phyloP scores from a whole-genome alignment of 2,888 invertebrate species.

The Gymnoscelis rufifasciata region DNA sequence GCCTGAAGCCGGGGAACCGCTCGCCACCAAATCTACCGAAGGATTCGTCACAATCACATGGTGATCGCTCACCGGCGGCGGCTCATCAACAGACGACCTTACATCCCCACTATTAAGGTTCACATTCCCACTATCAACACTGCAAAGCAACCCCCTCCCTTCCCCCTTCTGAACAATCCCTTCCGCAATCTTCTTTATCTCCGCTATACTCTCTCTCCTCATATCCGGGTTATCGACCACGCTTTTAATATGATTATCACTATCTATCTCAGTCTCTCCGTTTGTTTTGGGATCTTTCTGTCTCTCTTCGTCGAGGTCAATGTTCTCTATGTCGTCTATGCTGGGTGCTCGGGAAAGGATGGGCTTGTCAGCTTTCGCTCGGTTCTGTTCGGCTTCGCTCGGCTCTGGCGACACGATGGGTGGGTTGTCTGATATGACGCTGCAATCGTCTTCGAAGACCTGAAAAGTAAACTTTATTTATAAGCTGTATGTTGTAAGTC shows the following conservation, averaged over 20 bases:
- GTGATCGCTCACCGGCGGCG: constrained; percentile 72
- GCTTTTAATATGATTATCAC: constrained; percentile 66
- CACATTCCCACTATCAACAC: constrained; percentile 66
- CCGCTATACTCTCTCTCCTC: constrained; percentile 71
- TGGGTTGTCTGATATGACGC: constrained; percentile 77
- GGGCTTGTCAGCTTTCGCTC: constrained; percentile 52
- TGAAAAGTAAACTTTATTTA: constrained; percentile 26
- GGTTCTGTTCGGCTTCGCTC: constrained; percentile 64
- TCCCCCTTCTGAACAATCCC: constrained; percentile 74
- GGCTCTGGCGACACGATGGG: constrained; percentile 73
- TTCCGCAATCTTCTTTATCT: constrained; percentile 70
- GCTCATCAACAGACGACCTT: constrained; percentile 57
- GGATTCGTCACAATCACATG: constrained; percentile 84
- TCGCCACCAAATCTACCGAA: constrained; percentile 81
- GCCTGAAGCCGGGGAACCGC: constrained; percentile 66
- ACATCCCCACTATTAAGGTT: constrained; percentile 60
- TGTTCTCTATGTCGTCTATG: constrained; percentile 71
- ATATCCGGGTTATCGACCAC: constrained; percentile 69
- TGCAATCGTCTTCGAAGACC: constrained; percentile 80
- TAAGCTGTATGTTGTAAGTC: too few relatives aligned
- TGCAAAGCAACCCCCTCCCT: constrained; percentile 63
- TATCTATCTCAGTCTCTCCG: constrained; percentile 78
- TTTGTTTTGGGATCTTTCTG: constrained; percentile 64
- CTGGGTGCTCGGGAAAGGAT: constrained; percentile 67
- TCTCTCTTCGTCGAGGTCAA: constrained; percentile 64